Evolutionary conservation across 2,888 invertebrate species (phyloP).

Genomic region (Apomyelois bistriatella): DNA sequence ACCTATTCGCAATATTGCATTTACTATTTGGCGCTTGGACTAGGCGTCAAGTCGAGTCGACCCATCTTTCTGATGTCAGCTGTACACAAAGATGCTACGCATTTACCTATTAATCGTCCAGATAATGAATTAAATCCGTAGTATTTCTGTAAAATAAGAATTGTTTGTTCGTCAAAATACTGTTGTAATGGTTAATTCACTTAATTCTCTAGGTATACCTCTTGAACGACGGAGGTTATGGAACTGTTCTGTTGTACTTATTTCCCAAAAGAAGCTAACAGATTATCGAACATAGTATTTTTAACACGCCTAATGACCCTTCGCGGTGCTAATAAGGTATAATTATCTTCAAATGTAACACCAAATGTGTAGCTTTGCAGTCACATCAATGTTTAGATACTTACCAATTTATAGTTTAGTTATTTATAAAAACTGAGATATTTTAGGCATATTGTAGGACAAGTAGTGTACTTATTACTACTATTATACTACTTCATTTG

Average conservation of each 20-base stretch:
- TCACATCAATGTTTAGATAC: too few species aligned
- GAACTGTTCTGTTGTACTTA: slow-evolving; percentile 61
- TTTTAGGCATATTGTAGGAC: too few species aligned
- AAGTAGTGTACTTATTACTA: too few species aligned
- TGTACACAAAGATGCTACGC: slow-evolving; percentile 78
- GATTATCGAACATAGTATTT: slow-evolving; percentile 54
- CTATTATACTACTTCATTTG: too few species aligned
- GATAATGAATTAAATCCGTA: slow-evolving; percentile 70
- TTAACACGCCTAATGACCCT: slow-evolving; percentile 70
- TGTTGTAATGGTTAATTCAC: slow-evolving; percentile 39
- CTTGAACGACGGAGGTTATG: slow-evolving; percentile 72
- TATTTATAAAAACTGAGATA: too few species aligned
- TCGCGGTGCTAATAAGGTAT: slow-evolving; percentile 64
- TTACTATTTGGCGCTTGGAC: slow-evolving; percentile 64
- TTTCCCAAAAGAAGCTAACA: slow-evolving; percentile 64
- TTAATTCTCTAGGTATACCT: slow-evolving; percentile 64
- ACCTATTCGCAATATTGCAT: slow-evolving; percentile 24
- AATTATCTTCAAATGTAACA: slow-evolving; percentile 1
- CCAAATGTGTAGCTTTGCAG: neutral
- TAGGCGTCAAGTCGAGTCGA: slow-evolving; percentile 50
- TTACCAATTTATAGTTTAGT: too few species aligned
- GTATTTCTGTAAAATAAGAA: slow-evolving; percentile 43
- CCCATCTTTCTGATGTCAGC: slow-evolving; percentile 75
- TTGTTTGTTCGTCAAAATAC: slow-evolving; percentile 32
- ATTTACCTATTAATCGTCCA: slow-evolving; percentile 52